A percentile compares a stretch with the other conserved stretches of the same genome.
These are phyloP conservation scores for Brenthis ino DNA, from an alignment of 2,888 invertebrate species.

Conservation along the genomic window DNA sequence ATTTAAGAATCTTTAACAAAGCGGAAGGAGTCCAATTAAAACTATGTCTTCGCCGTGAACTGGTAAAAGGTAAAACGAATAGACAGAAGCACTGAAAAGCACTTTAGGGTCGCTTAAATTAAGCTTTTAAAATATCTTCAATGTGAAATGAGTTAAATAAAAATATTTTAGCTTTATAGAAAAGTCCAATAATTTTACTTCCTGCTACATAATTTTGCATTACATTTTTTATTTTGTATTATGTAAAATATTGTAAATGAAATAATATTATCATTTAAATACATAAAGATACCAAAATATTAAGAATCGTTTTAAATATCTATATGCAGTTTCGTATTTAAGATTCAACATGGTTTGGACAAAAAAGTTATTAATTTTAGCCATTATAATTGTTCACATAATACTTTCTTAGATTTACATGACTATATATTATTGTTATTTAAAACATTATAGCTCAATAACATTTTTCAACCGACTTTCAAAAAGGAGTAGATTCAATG, in stretches of 20 bases:
- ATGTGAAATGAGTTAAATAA: conserved; percentile 48
- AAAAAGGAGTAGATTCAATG: too few species aligned
- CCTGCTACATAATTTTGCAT: not conserved
- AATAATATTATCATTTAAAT: not conserved
- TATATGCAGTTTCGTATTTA: too few species aligned
- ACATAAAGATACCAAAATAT: too few species aligned
- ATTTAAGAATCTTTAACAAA: conserved; percentile 63
- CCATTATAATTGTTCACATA: too few species aligned
- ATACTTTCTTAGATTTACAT: too few species aligned
- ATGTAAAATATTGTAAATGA: too few species aligned
- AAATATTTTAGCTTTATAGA: conserved; percentile 27
- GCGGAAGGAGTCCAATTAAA: conserved; percentile 71
- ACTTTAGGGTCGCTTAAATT: conserved; percentile 62
- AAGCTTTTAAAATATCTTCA: conserved; percentile 55
- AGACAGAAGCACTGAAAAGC: conserved; percentile 59
- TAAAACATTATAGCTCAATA: too few species aligned
- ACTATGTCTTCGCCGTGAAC: conserved; percentile 63
- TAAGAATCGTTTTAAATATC: too few species aligned
- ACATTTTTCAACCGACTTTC: too few species aligned
- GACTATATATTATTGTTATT: too few species aligned
- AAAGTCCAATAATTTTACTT: not conserved
- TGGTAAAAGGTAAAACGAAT: conserved; percentile 61
- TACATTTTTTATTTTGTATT: not conserved
- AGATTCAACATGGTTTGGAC: too few species aligned
- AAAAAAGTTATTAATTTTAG: too few species aligned